Base-by-base conservation (phyloP, 2,888 invertebrate genomes). In the Cheilosia variabilis region DNA sequence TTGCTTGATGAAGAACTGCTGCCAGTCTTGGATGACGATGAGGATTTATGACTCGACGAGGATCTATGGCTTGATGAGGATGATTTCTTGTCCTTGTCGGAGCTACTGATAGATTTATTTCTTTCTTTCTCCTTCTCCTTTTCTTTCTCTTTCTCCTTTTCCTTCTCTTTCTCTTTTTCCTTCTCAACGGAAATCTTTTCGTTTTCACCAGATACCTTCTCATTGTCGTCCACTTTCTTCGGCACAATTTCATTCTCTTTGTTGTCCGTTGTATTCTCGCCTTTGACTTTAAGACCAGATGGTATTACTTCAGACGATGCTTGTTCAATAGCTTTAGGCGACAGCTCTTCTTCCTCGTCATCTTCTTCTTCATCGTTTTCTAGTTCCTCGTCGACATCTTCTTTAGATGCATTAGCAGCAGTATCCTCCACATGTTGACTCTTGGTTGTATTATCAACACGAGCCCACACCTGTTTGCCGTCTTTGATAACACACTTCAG, bases 401-500 rank as follows among this genome's bases (percentile, higher is more conserved):
- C 24, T 24, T 57, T n/a, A 62, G 50, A 37, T 17, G n/a, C 37
- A 13, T 4, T 37, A 47, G 3, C 62, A 6, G 22, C 27, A 15
- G 75, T 77, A 7, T 83, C 86, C 22, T 71, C 55, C 52, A 57
- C 41, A 55, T 43, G 75, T 58, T 60, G 76, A 53, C 17, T 72
- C 45, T 79, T 79, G 27, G 57, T 52, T 63, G 87, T 75, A 75
- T 90, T 90, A 53, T 90, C 90, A 83, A 92, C 90, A 77, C 92
- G 90, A 62, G 91, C 91, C 89, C 96, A 92, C 58, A 95, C 93
- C 91, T 95, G 95, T 92, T 95, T 96, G 17, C 95, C 95, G 92
- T 96, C 96, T 90, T 95, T 95, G 79, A 95, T 93, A 43, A 95
- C 94, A 88, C 96, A 94, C 93, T 96, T 96, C 89, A 94, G 94